These are phyloP conservation scores for Irena cyanogastra DNA, from an alignment of 2,113 vertebrate species.

Conservation along the genomic window DNA sequence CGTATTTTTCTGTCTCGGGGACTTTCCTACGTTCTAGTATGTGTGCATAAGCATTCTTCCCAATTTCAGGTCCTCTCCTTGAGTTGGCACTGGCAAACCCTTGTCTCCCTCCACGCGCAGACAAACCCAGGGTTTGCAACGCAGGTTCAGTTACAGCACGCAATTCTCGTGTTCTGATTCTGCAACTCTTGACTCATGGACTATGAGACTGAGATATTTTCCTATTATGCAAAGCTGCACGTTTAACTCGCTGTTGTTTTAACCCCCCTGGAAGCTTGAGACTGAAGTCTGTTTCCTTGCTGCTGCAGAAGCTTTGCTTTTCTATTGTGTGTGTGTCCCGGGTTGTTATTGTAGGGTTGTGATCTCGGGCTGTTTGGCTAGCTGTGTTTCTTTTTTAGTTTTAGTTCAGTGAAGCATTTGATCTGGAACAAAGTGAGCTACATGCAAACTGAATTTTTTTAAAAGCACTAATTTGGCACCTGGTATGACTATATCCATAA, in stretches of 20 bases:
- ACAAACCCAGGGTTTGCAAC: not conserved
- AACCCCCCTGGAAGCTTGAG: constrained; percentile 58
- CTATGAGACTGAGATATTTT: not conserved
- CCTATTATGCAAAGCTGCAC: not conserved
- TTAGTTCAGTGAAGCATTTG: constrained; percentile 17
- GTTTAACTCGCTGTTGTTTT: constrained; percentile 49
- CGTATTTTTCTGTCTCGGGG: not conserved
- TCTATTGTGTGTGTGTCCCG: constrained; percentile 32
- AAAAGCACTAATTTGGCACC: not conserved
- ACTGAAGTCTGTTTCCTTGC: constrained; percentile 55
- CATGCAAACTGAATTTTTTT: not conserved
- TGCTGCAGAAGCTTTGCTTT: constrained; percentile 32
- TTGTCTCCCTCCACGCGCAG: not conserved
- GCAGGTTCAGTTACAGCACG: not conserved
- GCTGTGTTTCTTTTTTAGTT: constrained; percentile 18
- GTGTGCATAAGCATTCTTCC: not conserved
- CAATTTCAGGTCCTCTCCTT: not conserved
- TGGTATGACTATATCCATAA: not conserved
- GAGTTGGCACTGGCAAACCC: not conserved
- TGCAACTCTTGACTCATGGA: not conserved
- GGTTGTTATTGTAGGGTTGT: constrained; percentile 35
- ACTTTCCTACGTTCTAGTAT: not conserved
- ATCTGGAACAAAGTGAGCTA: not conserved
- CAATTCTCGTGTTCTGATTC: not conserved
- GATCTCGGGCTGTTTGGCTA: constrained; percentile 38